Evolutionary conservation across 2,113 vertebrate genomes (phyloP).

Genomic region (Litocranius walleri): DNA sequence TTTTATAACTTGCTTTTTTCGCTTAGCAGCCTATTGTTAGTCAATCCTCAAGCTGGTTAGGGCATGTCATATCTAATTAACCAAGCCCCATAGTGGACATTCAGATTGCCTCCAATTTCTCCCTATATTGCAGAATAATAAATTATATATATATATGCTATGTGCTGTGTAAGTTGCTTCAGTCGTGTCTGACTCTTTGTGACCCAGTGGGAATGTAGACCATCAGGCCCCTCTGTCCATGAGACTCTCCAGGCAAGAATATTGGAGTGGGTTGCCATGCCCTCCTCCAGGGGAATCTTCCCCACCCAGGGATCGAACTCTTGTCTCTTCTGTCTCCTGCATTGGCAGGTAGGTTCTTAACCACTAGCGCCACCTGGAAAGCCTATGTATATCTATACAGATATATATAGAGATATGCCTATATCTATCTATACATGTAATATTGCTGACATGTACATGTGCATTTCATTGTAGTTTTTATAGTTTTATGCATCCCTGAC

Average conservation of each 20-base stretch:
- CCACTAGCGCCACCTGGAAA: background rate
- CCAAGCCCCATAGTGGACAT: background rate
- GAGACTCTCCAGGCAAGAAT: background rate
- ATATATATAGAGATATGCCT: rapidly evolving
- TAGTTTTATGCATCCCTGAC: background rate
- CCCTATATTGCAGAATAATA: background rate
- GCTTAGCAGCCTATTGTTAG: background rate
- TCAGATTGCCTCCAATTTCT: background rate
- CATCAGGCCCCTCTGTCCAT: background rate
- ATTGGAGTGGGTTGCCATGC: background rate
- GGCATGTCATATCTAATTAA: background rate
- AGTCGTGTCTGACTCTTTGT: background rate
- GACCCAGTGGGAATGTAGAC: background rate
- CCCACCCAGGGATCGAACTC: background rate
- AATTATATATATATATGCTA: background rate
- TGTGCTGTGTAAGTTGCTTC: background rate
- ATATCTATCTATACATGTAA: background rate
- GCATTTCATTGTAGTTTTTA: background rate
- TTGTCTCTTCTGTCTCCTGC: background rate
- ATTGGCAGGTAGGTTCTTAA: background rate
- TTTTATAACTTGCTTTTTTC: background rate
- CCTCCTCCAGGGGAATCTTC: background rate
- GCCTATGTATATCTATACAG: background rate
- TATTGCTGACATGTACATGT: background rate
- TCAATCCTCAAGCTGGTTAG: background rate